Conservation (phyloP, 1,140 invertebrate genomes). For the Lithobius niger region DNA sequence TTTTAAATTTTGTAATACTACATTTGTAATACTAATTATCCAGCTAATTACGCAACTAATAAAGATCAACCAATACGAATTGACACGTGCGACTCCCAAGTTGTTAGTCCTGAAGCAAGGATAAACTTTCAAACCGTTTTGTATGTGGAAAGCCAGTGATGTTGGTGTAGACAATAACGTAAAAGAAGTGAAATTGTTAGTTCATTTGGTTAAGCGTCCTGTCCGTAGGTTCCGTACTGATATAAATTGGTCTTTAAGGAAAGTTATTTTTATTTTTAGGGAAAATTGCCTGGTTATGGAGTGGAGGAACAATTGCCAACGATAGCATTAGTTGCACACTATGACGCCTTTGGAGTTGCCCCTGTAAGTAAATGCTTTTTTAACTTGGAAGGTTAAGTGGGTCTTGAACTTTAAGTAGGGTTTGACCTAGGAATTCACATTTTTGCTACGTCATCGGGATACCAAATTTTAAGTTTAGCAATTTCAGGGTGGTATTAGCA, state of each 20-base stretch:
- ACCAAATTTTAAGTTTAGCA: too few species aligned
- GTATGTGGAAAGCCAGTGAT: background rate
- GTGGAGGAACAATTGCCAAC: conserved; percentile 66
- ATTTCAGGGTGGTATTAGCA: too few species aligned
- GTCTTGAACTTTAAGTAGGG: too few species aligned
- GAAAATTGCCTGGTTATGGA: conserved; percentile 67
- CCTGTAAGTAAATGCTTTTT: conserved; percentile 48
- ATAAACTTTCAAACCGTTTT: too few species aligned
- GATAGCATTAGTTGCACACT: conserved; percentile 79
- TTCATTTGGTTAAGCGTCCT: background rate
- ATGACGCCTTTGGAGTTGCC: conserved; percentile 74
- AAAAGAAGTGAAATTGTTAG: conserved; percentile 2
- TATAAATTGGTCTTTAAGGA: background rate
- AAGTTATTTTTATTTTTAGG: conserved; percentile 44
- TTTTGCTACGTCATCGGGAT: too few species aligned
- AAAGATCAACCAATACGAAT: too few species aligned
- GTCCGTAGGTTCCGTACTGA: background rate
- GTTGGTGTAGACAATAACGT: background rate
- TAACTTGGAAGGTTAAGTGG: background rate
- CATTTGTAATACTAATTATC: too few species aligned
- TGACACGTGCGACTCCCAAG: too few species aligned
- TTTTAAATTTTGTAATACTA: too few species aligned
- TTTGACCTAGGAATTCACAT: too few species aligned
- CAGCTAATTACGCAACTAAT: too few species aligned
- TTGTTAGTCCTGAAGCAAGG: too few species aligned